Evolutionary conservation across 2,797 vertebrate genomes (phyloP).

Genomic region (Betta splendens): DNA sequence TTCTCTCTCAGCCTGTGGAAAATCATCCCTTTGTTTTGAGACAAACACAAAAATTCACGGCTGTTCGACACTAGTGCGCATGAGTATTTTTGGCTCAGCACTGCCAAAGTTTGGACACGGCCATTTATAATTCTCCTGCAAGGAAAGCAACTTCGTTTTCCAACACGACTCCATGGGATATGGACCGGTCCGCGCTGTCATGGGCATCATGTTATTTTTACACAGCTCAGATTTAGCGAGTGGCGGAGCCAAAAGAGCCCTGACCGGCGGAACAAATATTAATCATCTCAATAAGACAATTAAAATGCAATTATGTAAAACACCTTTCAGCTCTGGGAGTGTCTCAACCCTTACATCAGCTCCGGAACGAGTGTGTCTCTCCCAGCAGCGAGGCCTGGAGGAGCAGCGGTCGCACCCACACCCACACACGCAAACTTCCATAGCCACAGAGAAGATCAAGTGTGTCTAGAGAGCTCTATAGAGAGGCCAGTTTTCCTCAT

Average conservation of each 20-base stretch:
- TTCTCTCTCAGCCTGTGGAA: constrained; percentile 31
- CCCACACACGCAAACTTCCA: constrained; percentile 53
- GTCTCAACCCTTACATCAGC: constrained; percentile 59
- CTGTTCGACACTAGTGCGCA: constrained; percentile 45
- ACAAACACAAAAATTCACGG: constrained; percentile 47
- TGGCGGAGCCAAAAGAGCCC: constrained; percentile 25
- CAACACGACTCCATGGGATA: constrained; percentile 53
- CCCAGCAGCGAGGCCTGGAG: constrained; percentile 57
- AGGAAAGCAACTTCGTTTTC: constrained; percentile 55
- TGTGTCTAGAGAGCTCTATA: constrained; percentile 71
- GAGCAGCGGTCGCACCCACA: constrained; percentile 63
- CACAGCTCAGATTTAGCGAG: constrained; percentile 25
- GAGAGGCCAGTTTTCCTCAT: constrained; percentile 81
- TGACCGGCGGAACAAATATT: constrained; percentile 42
- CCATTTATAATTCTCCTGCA: constrained; percentile 65
- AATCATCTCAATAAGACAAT: constrained; percentile 62
- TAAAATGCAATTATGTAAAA: constrained; percentile 60
- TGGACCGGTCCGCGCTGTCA: constrained; percentile 44
- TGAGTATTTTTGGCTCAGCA: constrained; percentile 59
- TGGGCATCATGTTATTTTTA: constrained; percentile 45
- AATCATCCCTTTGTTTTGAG: constrained; percentile 58
- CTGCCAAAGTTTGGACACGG: constrained; percentile 69
- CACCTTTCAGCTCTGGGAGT: constrained; percentile 49
- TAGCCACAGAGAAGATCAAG: constrained; percentile 73
- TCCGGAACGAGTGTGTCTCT: constrained; percentile 43